These are phyloP conservation scores for Tenebrosternarchus preto DNA, from an alignment of 2,113 vertebrate species.

Conservation along the genomic window DNA sequence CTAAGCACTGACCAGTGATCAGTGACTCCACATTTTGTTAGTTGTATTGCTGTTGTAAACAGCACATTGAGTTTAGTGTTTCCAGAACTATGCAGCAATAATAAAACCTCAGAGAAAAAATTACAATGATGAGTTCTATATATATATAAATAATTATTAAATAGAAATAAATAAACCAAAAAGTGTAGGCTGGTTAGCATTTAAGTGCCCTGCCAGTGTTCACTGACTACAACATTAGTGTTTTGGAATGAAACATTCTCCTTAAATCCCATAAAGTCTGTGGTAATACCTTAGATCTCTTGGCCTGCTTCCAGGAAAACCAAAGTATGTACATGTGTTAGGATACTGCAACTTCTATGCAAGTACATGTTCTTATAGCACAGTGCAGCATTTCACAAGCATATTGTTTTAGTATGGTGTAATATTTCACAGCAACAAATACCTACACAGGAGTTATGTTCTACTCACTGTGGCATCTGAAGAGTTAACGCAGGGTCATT, in stretches of 20 bases:
- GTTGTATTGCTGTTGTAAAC: not conserved
- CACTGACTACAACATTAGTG: not conserved
- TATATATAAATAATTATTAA: not conserved
- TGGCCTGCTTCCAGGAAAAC: constrained; percentile 13
- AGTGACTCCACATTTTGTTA: no score
- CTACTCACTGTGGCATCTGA: not conserved
- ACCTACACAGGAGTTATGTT: constrained; percentile 30
- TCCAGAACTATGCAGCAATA: not conserved
- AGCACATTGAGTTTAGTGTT: not conserved
- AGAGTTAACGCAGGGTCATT: not conserved
- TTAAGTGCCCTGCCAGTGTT: not conserved
- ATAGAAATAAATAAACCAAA: not conserved
- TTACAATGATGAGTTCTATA: not conserved
- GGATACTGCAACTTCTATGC: constrained; percentile 37
- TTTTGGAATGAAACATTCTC: not conserved
- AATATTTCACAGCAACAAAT: constrained; percentile 12
- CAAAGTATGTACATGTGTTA: constrained; percentile 43
- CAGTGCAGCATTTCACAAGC: constrained; percentile 26
- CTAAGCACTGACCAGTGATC: no score
- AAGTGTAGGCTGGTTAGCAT: not conserved
- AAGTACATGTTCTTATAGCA: constrained; percentile 19
- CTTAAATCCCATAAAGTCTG: not conserved
- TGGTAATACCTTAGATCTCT: not conserved
- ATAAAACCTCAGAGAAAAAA: not conserved
- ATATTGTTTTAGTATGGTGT: not conserved